phyloP scores from a whole-genome alignment of 2,888 invertebrate species.

The Helicoverpa assulta region DNA sequence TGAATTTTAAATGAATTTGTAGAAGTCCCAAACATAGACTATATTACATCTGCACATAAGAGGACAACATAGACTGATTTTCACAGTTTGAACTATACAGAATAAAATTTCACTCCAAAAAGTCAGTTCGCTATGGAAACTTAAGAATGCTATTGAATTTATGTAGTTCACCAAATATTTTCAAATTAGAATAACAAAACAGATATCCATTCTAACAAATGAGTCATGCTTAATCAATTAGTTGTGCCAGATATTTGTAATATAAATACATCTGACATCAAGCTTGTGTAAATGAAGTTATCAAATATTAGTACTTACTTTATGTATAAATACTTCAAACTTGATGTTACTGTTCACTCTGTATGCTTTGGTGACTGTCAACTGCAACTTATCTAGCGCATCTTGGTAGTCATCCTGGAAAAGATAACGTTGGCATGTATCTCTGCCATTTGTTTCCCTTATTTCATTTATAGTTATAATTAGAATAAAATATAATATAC shows the following conservation, averaged over 20 bases:
- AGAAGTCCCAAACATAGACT: too few species aligned
- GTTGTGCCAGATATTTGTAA: conserved; percentile 39
- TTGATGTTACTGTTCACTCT: conserved; percentile 98
- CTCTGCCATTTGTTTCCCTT: too few species aligned
- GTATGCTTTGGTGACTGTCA: conserved; percentile 98
- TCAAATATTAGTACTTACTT: conserved; percentile 86
- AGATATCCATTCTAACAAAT: background rate
- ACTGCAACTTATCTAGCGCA: conserved; percentile 97
- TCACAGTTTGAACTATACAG: too few species aligned
- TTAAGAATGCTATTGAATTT: too few species aligned
- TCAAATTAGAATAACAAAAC: background rate
- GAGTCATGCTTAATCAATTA: conserved; percentile 37
- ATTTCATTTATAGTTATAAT: background rate
- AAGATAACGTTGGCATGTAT: background rate
- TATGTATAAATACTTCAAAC: conserved; percentile 99
- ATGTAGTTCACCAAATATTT: too few species aligned
- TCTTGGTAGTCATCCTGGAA: conserved; percentile 98
- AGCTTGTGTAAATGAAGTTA: conserved; percentile 3
- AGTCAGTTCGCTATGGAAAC: too few species aligned
- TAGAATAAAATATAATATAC: conserved; percentile 73
- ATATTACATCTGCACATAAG: too few species aligned
- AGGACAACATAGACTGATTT: too few species aligned
- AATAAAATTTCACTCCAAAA: too few species aligned
- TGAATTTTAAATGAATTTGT: too few species aligned
- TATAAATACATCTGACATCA: conserved; percentile 18